Evolutionary conservation across 2,888 invertebrate genomes (phyloP).

Genomic region (Parnassius glacialis): DNA sequence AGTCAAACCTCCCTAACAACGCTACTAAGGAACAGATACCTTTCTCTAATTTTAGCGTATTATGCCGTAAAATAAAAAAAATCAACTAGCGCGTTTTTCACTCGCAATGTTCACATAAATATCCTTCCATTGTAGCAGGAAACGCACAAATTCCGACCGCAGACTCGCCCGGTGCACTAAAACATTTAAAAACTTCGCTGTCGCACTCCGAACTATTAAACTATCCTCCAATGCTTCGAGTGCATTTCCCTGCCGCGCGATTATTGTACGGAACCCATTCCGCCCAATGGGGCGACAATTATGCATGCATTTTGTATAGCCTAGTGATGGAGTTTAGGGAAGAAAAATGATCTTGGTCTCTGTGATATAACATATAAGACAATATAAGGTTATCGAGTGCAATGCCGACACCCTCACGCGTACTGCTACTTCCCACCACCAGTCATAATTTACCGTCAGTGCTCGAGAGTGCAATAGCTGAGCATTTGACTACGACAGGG

Average conservation of each 20-base stretch:
- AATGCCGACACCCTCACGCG: no score
- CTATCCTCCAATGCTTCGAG: slow-evolving; percentile 6
- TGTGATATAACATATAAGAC: not conserved
- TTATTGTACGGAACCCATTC: slow-evolving; percentile 5
- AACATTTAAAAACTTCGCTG: slow-evolving; percentile 8
- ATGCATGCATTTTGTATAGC: slow-evolving; percentile 1
- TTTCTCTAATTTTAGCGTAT: no score
- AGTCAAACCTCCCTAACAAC: no score
- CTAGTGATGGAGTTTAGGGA: not conserved
- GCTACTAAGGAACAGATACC: no score
- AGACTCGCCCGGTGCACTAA: slow-evolving; percentile 1
- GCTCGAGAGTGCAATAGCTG: no score
- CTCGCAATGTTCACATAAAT: not conserved
- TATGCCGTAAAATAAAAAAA: no score
- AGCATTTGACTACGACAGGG: no score
- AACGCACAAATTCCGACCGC: not conserved
- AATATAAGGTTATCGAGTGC: no score
- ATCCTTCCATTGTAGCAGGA: not conserved
- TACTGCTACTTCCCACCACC: no score
- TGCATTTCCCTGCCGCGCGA: slow-evolving; percentile 1
- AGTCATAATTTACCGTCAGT: no score
- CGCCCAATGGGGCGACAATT: slow-evolving; percentile 5
- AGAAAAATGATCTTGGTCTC: not conserved
- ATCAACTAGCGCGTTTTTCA: no score
- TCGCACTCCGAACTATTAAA: slow-evolving; percentile 6